Evolutionary conservation across 2,113 vertebrate species (phyloP).

Genomic region (Nibea albiflora): DNA sequence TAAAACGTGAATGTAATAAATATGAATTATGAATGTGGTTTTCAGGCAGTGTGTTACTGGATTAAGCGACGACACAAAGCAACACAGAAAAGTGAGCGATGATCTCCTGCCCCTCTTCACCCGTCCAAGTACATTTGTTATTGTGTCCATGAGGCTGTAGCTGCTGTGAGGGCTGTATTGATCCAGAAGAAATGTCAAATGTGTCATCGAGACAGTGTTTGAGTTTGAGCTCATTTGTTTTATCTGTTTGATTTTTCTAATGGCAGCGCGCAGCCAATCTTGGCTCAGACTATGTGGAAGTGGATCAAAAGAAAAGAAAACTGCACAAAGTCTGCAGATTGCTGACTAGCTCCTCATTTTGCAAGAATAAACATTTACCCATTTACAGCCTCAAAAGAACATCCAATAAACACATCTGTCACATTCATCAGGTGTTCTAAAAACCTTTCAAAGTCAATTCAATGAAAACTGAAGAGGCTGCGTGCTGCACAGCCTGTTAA

Average conservation of each 20-base stretch:
- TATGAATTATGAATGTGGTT: conserved; percentile 51
- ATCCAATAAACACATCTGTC: conserved; percentile 17
- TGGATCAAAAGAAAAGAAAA: not conserved
- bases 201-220: conserved; percentile 4
- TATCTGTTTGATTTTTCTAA: conserved; percentile 1
- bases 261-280: conserved; percentile 3
- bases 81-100: conserved; percentile 30
- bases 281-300: conserved; percentile 12
- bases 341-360: not conserved
- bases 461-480: not conserved
- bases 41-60: conserved; percentile 17
- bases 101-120: not conserved
- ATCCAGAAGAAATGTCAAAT: conserved; percentile 37
- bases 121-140: conserved; percentile 21
- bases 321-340: conserved; percentile 16
- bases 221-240: conserved; percentile 29
- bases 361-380: conserved; percentile 8
- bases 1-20: conserved; percentile 31
- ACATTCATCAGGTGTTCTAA: not conserved
- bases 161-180: not conserved
- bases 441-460: not conserved
- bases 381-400: not conserved
- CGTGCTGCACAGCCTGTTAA: not conserved
- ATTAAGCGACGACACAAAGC: conserved; percentile 38
- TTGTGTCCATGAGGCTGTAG: conserved; percentile 9